Conservation (phyloP, 2,113 vertebrate species). For the Isurus oxyrinchus region DNA sequence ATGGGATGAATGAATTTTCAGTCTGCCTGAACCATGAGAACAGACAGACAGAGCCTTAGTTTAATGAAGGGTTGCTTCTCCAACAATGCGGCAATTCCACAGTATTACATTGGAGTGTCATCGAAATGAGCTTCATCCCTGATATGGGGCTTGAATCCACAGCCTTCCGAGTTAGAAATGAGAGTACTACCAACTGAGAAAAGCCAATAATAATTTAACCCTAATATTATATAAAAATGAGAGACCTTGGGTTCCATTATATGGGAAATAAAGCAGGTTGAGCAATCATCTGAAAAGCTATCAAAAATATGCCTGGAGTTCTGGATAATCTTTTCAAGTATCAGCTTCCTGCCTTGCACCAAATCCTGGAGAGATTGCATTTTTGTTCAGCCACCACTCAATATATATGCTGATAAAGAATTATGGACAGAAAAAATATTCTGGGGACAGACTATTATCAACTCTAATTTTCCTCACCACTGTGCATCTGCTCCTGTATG, state of each 20-base stretch:
- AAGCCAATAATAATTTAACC: not conserved
- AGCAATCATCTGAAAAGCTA: not conserved
- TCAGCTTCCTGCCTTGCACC: not conserved
- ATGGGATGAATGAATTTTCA: not conserved
- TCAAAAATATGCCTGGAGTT: not conserved
- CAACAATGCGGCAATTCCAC: not conserved
- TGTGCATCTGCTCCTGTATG: not conserved
- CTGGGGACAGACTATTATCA: not conserved
- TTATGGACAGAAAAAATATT: constrained; percentile 10
- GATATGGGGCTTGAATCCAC: not conserved
- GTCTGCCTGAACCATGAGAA: not conserved
- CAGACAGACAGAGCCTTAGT: not conserved
- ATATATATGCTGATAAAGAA: constrained; percentile 29
- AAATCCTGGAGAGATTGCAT: not conserved
- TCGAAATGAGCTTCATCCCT: not conserved
- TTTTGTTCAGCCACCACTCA: not conserved
- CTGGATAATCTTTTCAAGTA: not conserved
- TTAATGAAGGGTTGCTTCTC: not conserved
- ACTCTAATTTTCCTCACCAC: constrained; percentile 4
- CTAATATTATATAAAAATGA: constrained; percentile 5
- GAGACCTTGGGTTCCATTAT: not conserved
- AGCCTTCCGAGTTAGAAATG: not conserved
- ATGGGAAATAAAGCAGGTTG: not conserved
- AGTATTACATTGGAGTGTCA: not conserved
- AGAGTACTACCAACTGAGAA: not conserved